Percentiles rank a stretch among this genome's conserved stretches.
These are phyloP conservation scores for Chrysotoxum bicinctum DNA, from an alignment of 2,888 invertebrate genomes.

Conservation along the genomic window DNA sequence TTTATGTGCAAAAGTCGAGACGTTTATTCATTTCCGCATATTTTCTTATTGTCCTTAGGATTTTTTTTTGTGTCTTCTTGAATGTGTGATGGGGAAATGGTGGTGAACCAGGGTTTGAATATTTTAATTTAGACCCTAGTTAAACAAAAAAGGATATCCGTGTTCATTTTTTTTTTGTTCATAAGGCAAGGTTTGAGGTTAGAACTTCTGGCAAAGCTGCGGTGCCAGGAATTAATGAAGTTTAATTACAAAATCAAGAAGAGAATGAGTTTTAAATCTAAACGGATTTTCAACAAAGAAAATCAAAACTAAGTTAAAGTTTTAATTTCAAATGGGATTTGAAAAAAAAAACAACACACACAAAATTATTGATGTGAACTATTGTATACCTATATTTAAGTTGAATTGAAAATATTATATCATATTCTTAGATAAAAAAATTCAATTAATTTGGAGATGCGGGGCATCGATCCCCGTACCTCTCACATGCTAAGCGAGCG, in stretches of 20 bases:
- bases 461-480: slow-evolving; percentile 80
- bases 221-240: slow-evolving; percentile 10
- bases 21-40: slow-evolving; percentile 81
- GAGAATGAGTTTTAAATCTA: neutral
- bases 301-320: neutral
- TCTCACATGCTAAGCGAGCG: slow-evolving; percentile 80
- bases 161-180: slow-evolving; percentile 33
- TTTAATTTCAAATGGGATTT: too few relatives aligned
- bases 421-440: too few relatives aligned
- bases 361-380: too few relatives aligned
- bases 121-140: slow-evolving; percentile 72
- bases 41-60: slow-evolving; percentile 73
- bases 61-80: neutral
- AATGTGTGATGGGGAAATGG: slow-evolving; percentile 12
- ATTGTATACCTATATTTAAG: too few relatives aligned
- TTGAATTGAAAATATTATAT: too few relatives aligned
- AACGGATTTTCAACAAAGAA: neutral
- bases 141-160: slow-evolving; percentile 71
- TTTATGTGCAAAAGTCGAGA: slow-evolving; percentile 75
- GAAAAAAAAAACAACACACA: too few relatives aligned
- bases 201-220: neutral
- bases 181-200: neutral
- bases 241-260: neutral
- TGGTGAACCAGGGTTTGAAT: slow-evolving; percentile 57
- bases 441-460: slow-evolving; percentile 82